Percentiles rank a stretch among this genome's conserved stretches.
Conservation (phyloP, 2,888 invertebrate species). For the Ashinkailepas kermadecensis region DNA sequence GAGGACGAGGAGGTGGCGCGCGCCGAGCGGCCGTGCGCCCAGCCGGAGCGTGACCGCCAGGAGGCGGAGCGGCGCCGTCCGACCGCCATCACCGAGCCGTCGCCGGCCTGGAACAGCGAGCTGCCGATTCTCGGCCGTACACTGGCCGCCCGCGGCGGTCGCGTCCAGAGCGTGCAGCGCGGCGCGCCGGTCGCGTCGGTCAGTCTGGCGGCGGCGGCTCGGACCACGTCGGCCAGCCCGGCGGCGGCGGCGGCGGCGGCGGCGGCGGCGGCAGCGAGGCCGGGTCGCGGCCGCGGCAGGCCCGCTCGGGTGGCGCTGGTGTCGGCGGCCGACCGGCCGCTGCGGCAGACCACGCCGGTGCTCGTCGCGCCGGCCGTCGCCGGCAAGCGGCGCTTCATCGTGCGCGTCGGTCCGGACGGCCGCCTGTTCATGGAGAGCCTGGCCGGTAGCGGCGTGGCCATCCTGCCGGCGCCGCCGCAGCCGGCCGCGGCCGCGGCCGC, state of each 20-base stretch:
- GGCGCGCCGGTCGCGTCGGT: too few relatives aligned
- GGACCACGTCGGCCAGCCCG: too few relatives aligned
- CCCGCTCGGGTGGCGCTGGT: too few relatives aligned
- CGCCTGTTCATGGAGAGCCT: slow-evolving; percentile 2
- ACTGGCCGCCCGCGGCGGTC: background rate
- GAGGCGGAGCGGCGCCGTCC: background rate
- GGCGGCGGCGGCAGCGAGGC: too few relatives aligned
- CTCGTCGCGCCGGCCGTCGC: background rate
- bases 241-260: too few relatives aligned
- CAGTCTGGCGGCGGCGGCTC: background rate
- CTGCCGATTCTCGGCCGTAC: background rate
- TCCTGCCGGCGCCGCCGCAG: background rate
- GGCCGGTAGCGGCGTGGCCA: background rate
- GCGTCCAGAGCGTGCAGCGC: background rate
- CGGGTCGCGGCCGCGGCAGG: too few relatives aligned
- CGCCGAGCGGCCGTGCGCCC: background rate
- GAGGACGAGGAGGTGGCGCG: background rate
- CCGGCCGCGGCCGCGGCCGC: background rate
- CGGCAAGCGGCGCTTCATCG: slow-evolving; percentile 8
- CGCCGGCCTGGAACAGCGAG: background rate
- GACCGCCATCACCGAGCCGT: background rate
- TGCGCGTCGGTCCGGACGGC: background rate
- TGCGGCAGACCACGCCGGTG: too few relatives aligned
- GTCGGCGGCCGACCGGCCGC: too few relatives aligned
- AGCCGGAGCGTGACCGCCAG: too few relatives aligned